Conservation (phyloP, 1,140 invertebrate species). For the Hypothenemus hampei region DNA sequence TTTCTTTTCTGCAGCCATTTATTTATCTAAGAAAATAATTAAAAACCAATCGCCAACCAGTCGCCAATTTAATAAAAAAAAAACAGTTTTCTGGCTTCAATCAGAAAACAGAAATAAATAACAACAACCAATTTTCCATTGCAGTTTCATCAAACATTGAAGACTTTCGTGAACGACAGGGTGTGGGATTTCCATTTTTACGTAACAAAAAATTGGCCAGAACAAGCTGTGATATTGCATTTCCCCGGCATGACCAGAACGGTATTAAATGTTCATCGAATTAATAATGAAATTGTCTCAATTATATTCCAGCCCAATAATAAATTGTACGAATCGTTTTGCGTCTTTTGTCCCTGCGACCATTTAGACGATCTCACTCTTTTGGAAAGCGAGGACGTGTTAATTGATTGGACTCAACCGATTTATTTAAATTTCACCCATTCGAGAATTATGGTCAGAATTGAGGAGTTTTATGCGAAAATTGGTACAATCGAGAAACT, state of each 20-base stretch:
- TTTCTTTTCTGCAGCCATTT: too few species aligned
- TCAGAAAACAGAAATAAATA: too few species aligned
- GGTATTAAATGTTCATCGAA: conserved; percentile 52
- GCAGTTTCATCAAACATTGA: conserved; percentile 82
- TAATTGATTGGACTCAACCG: conserved; percentile 71
- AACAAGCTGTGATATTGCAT: conserved; percentile 74
- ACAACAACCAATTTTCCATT: too few species aligned
- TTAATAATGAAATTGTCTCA: not conserved
- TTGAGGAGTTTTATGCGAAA: conserved; percentile 60
- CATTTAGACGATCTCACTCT: conserved; percentile 63
- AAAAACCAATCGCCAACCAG: too few species aligned
- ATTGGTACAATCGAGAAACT: conserved; percentile 66
- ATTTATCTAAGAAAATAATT: too few species aligned
- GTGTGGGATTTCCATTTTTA: conserved; percentile 87
- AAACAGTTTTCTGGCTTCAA: too few species aligned
- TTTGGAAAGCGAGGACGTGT: conserved; percentile 64
- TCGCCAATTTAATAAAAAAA: too few species aligned
- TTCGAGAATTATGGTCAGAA: conserved; percentile 65
- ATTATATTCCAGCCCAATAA: conserved; percentile 61
- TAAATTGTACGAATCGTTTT: conserved; percentile 71
- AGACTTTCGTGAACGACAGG: conserved; percentile 77
- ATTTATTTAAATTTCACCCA: conserved; percentile 80
- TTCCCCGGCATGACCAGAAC: conserved; percentile 80
- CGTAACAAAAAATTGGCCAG: conserved; percentile 78
- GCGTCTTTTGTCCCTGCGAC: conserved; percentile 73